Percentiles rank a stretch among this genome's conserved stretches.
Conservation (phyloP, 2,888 invertebrate species). For the Yponomeuta malinellus region DNA sequence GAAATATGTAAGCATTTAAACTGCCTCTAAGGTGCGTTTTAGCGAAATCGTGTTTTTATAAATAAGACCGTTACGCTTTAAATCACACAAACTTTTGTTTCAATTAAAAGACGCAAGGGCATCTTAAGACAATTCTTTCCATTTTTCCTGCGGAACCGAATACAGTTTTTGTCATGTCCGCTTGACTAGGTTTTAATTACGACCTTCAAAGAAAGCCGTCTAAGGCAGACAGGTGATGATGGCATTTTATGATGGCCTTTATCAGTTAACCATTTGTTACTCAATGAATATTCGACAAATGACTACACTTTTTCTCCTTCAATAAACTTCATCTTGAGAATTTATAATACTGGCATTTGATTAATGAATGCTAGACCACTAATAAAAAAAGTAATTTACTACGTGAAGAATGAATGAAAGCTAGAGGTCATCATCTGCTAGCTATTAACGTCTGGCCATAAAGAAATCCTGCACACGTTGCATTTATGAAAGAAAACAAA, state of each 20-base stretch:
- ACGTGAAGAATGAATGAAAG: neutral
- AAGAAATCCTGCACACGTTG: neutral
- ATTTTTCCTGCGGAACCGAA: neutral
- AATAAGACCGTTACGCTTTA: no score
- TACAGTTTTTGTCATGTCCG: constrained; percentile 26
- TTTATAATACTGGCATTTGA: neutral
- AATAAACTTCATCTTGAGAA: constrained; percentile 1
- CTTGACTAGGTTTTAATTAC: constrained; percentile 59
- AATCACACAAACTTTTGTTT: no score
- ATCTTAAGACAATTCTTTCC: neutral
- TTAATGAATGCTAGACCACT: neutral
- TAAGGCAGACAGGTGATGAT: constrained; percentile 63
- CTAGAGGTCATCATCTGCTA: no score
- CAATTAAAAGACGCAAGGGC: no score
- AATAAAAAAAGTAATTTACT: neutral
- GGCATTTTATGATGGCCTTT: constrained; percentile 61
- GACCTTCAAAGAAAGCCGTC: constrained; percentile 47
- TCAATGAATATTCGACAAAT: constrained; percentile 41
- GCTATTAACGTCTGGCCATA: neutral
- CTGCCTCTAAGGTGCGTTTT: no score
- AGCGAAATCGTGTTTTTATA: no score
- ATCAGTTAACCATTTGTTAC: constrained; percentile 60
- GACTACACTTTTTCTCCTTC: constrained; percentile 26
- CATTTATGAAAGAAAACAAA: neutral
- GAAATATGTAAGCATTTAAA: no score